Evolutionary conservation across 2,113 vertebrate genomes (phyloP).

Genomic region (Opisthocomus hoazin): DNA sequence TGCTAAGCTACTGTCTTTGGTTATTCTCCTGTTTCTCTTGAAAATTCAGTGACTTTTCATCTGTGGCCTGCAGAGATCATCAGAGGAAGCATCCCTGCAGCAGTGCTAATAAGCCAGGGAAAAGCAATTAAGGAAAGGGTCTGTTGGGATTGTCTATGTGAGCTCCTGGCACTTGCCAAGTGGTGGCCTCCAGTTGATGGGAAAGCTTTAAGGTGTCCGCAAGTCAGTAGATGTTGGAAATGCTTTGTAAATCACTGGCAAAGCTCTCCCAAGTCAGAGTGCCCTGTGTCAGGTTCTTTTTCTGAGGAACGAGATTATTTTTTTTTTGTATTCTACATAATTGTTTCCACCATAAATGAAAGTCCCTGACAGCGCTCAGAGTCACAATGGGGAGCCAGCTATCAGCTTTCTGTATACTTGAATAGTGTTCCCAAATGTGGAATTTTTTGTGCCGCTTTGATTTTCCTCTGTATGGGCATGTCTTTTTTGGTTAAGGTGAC

Average conservation of each 20-base stretch:
- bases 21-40: neutral
- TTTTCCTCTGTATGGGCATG: neutral
- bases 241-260: neutral
- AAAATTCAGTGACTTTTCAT: neutral
- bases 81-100: neutral
- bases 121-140: neutral
- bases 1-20: neutral
- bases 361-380: neutral
- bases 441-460: neutral
- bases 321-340: neutral
- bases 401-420: neutral
- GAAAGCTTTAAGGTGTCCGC: neutral
- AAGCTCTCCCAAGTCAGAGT: neutral
- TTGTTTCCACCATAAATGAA: neutral
- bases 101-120: neutral
- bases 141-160: neutral
- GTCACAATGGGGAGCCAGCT: neutral
- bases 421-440: neutral
- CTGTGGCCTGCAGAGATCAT: neutral
- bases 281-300: neutral
- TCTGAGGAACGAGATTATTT: neutral
- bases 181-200: neutral
- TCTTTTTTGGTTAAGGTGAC: neutral
- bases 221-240: neutral
- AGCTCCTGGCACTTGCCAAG: neutral